A percentile compares a stretch with the other conserved stretches of the same genome.
Conservation (phyloP, 2,113 vertebrate species). For the Cepphus grylle region DNA sequence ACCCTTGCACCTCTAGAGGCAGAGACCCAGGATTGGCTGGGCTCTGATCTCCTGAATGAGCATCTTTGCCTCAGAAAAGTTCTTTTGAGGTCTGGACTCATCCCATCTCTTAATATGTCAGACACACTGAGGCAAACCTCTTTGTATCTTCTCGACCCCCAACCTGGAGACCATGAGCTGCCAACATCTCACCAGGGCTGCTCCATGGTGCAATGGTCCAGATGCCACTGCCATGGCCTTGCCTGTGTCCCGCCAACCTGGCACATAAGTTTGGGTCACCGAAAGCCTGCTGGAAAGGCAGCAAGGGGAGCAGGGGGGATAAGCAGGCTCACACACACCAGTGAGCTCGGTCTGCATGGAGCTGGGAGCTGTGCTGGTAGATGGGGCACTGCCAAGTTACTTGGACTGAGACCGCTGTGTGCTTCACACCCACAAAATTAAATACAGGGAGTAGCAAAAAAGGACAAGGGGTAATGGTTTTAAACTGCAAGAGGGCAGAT, state of each 20-base stretch:
- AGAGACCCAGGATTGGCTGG: not conserved
- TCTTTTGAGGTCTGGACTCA: not conserved
- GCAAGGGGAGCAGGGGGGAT: not conserved
- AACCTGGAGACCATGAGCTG: not conserved
- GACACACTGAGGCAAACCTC: not conserved
- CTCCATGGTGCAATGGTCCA: not conserved
- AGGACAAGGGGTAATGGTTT: not conserved
- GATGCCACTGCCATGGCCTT: not conserved
- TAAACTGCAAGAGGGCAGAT: not conserved
- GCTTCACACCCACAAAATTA: not conserved
- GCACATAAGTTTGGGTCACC: rapidly evolving
- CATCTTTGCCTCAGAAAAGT: not conserved
- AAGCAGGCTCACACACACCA: not conserved
- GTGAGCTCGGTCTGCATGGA: not conserved
- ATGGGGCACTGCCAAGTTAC: no score
- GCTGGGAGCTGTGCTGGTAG: not conserved
- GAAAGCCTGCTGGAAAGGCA: not conserved
- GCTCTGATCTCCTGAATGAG: not conserved
- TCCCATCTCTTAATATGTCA: not conserved
- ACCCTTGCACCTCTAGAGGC: not conserved
- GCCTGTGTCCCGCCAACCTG: not conserved
- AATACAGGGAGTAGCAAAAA: not conserved
- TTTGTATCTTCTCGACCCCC: not conserved
- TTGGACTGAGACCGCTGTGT: rapidly evolving
- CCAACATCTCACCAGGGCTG: not conserved